These are phyloP conservation scores for Leptosomus discolor DNA, from an alignment of 2,113 vertebrate species.

Conservation along the genomic window DNA sequence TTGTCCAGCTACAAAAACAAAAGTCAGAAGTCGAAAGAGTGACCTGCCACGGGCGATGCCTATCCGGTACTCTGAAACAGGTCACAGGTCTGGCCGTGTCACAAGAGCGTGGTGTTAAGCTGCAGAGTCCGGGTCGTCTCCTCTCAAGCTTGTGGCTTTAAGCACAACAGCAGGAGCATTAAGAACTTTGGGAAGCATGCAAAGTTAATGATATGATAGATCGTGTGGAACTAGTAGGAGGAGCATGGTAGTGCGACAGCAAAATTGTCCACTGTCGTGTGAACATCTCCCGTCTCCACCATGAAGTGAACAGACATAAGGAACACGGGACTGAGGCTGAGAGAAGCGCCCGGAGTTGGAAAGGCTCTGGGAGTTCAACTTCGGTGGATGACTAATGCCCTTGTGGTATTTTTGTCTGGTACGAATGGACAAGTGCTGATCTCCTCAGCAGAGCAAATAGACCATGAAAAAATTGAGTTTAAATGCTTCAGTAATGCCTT, in stretches of 20 bases:
- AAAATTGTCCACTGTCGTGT: neutral
- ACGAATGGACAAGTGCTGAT: neutral
- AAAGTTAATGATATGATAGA: neutral
- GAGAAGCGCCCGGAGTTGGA: neutral
- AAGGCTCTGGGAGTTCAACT: neutral
- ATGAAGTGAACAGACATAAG: neutral
- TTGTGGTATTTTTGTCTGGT: neutral
- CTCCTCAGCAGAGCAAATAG: neutral
- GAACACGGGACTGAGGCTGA: neutral
- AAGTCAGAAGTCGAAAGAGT: neutral
- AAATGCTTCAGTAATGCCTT: slow-evolving; percentile 2
- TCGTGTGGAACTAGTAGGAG: neutral
- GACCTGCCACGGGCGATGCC: neutral
- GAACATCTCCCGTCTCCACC: neutral
- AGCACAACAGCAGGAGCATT: neutral
- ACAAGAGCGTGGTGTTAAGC: neutral
- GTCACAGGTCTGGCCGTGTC: neutral
- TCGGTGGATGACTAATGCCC: neutral
- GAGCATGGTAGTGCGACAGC: neutral
- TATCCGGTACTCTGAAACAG: neutral
- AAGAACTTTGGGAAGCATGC: neutral
- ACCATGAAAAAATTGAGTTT: neutral
- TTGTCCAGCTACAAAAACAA: neutral
- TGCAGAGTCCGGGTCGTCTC: neutral
- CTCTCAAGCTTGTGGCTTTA: neutral